These are phyloP conservation scores for Oostethus manadensis DNA, from an alignment of 2,113 vertebrate genomes.

Conservation along the genomic window DNA sequence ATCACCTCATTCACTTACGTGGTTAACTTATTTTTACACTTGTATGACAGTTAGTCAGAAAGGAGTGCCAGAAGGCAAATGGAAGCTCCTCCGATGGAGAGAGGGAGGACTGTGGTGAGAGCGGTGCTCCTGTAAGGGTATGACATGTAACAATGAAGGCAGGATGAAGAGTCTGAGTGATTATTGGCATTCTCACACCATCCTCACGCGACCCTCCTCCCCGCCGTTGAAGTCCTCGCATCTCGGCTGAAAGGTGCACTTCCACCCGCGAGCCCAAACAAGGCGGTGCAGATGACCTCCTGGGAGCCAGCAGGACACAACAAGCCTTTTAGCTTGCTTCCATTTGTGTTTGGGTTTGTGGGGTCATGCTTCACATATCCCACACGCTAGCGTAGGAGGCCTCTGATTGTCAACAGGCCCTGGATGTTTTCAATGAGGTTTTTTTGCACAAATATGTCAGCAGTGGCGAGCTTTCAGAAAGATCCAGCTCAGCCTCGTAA, in stretches of 20 bases:
- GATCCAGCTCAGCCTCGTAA: slow-evolving; percentile 27
- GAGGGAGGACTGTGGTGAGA: slow-evolving; percentile 22
- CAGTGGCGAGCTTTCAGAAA: slow-evolving; percentile 54
- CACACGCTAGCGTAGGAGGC: slow-evolving; percentile 39
- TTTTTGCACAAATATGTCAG: slow-evolving; percentile 58
- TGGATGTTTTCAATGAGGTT: slow-evolving; percentile 57
- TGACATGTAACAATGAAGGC: slow-evolving; percentile 41
- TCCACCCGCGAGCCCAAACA: slow-evolving; percentile 8
- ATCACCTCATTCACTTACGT: no score
- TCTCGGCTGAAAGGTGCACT: slow-evolving; percentile 6
- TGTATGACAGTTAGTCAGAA: no score
- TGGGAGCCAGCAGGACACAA: slow-evolving; percentile 3
- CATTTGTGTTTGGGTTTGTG: slow-evolving; percentile 12
- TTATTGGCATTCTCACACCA: slow-evolving; percentile 47
- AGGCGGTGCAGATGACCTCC: neutral
- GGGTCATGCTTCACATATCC: slow-evolving; percentile 19
- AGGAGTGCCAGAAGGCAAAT: neutral
- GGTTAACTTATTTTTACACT: no score
- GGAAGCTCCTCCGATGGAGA: slow-evolving; percentile 25
- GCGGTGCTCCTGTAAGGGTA: neutral
- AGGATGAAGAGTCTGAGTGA: slow-evolving; percentile 43
- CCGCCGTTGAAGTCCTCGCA: neutral
- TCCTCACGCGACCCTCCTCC: neutral
- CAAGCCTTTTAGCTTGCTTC: neutral
- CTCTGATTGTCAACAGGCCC: slow-evolving; percentile 54